phyloP scores from a whole-genome alignment of 2,797 vertebrate genomes.

The Scomberomorus guttatus region DNA sequence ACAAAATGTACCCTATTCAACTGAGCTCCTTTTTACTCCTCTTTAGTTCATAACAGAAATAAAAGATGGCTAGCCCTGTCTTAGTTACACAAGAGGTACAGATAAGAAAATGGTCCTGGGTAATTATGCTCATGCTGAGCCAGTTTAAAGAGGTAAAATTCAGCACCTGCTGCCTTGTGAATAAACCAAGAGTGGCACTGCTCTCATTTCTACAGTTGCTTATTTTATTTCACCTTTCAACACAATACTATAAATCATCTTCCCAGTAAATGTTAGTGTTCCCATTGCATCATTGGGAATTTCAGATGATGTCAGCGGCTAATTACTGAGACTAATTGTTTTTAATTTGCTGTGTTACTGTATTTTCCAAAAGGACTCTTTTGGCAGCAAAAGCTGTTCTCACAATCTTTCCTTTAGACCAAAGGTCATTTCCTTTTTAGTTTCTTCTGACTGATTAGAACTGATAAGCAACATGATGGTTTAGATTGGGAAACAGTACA shows the following conservation, averaged over 20 bases:
- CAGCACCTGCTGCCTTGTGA: constrained; percentile 72
- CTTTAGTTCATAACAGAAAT: constrained; percentile 60
- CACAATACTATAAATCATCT: not conserved
- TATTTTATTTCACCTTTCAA: not conserved
- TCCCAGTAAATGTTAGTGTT: not conserved
- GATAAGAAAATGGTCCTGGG: constrained; percentile 75
- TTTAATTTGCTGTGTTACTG: not conserved
- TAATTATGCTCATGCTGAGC: constrained; percentile 75
- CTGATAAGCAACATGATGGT: not conserved
- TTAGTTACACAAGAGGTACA: constrained; percentile 73
- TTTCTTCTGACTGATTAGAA: not conserved
- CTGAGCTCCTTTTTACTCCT: constrained; percentile 49
- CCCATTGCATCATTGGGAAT: not conserved
- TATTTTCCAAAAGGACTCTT: not conserved
- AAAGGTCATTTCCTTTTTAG: not conserved
- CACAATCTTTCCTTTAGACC: not conserved
- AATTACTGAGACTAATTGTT: not conserved
- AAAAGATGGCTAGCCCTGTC: constrained; percentile 64
- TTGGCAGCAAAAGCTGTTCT: not conserved
- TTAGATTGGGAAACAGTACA: not conserved
- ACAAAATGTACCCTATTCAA: constrained; percentile 57
- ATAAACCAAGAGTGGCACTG: constrained; percentile 45
- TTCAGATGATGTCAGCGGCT: not conserved
- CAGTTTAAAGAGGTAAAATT: constrained; percentile 61
- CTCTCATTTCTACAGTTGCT: constrained; percentile 5